Evolutionary conservation across 1,140 invertebrate species (phyloP).

Genomic region (Littorina saxatilis): DNA sequence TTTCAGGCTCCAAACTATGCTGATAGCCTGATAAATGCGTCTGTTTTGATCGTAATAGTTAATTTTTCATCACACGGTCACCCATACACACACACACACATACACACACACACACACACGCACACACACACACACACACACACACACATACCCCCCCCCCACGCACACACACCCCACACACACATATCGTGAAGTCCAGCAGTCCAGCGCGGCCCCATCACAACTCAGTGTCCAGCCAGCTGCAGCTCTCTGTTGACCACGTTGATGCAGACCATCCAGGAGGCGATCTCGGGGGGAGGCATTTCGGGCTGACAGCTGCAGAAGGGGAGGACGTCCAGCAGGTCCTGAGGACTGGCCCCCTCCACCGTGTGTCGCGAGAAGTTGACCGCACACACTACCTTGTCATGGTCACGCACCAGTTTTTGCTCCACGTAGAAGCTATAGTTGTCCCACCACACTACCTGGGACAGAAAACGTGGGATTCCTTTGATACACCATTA

Average conservation of each 20-base stretch:
- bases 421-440: constrained; percentile 89
- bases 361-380: neutral
- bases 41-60: too few relatives aligned
- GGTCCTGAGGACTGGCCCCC: neutral
- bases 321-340: neutral
- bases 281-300: constrained; percentile 1
- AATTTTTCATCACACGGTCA: too few relatives aligned
- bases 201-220: too few relatives aligned
- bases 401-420: constrained; percentile 85
- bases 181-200: neutral
- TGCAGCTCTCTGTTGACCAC: neutral
- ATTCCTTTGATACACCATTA: too few relatives aligned
- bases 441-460: constrained; percentile 90
- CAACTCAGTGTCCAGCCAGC: neutral
- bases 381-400: constrained; percentile 53
- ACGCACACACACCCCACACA: constrained; percentile 30
- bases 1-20: too few relatives aligned
- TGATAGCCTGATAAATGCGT: too few relatives aligned
- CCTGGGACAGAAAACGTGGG: constrained; percentile 76
- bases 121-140: neutral
- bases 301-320: neutral
- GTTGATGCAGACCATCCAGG: neutral
- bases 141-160: neutral
- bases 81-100: too few relatives aligned
- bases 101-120: neutral